Evolutionary conservation across 2,113 vertebrate species (phyloP).

Genomic region (Ammodytes marinus): DNA sequence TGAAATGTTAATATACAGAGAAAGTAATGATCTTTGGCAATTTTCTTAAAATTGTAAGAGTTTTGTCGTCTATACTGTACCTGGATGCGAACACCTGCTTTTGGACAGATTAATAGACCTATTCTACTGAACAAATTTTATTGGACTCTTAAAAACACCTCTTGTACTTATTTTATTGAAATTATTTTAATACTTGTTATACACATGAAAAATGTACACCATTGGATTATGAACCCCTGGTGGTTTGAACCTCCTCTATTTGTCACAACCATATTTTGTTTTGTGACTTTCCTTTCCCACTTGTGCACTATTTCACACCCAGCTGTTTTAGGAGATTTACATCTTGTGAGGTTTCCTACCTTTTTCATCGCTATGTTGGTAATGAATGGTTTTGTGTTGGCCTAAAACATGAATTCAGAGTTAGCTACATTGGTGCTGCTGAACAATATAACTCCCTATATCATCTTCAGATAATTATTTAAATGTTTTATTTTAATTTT

Average conservation of each 20-base stretch:
- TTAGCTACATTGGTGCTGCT: background rate
- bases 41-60: background rate
- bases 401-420: background rate
- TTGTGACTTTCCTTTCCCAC: background rate
- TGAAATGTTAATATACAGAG: background rate
- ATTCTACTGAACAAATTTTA: slow-evolving; percentile 18
- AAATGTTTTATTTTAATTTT: background rate
- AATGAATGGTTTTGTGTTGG: background rate
- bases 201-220: background rate
- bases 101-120: background rate
- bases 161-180: slow-evolving; percentile 19
- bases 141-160: background rate
- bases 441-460: background rate
- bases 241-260: background rate
- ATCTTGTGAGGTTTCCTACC: background rate
- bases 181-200: background rate
- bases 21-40: background rate
- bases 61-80: background rate
- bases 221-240: slow-evolving; percentile 11
- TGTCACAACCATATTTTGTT: background rate
- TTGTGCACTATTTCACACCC: background rate
- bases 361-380: background rate
- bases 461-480: background rate
- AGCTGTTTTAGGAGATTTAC: background rate
- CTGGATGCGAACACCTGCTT: background rate